Conservation (phyloP, 2,797 vertebrate genomes). For the Tapera naevia region DNA sequence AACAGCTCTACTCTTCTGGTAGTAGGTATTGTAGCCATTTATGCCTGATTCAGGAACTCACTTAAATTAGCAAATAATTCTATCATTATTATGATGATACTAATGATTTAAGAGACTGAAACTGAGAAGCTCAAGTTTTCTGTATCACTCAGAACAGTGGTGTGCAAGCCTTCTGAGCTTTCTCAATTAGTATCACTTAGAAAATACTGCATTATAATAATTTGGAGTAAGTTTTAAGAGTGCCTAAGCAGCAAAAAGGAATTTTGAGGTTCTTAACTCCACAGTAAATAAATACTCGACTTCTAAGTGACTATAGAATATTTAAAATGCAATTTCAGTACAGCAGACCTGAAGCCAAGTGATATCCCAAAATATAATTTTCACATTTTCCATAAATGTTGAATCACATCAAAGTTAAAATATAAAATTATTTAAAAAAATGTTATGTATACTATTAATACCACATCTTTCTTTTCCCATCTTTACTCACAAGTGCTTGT, state of each 20-base stretch:
- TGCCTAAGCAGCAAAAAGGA: background rate
- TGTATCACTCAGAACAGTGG: background rate
- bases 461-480: background rate
- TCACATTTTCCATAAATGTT: background rate
- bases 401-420: background rate
- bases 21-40: background rate
- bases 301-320: background rate
- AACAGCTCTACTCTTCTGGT: background rate
- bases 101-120: background rate
- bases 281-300: background rate
- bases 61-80: background rate
- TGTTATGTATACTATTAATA: background rate
- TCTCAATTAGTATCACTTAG: background rate
- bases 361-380: background rate
- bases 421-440: background rate
- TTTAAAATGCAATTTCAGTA: background rate
- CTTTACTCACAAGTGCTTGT: background rate
- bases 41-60: background rate
- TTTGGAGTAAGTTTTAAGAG: background rate
- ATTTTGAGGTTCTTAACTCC: background rate
- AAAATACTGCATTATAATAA: background rate
- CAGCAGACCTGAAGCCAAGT: background rate
- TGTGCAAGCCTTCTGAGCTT: background rate
- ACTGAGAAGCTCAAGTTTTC: background rate
- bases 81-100: background rate